Evolutionary conservation across 2,888 invertebrate genomes (phyloP).

Genomic region (Morinoia aosen): DNA sequence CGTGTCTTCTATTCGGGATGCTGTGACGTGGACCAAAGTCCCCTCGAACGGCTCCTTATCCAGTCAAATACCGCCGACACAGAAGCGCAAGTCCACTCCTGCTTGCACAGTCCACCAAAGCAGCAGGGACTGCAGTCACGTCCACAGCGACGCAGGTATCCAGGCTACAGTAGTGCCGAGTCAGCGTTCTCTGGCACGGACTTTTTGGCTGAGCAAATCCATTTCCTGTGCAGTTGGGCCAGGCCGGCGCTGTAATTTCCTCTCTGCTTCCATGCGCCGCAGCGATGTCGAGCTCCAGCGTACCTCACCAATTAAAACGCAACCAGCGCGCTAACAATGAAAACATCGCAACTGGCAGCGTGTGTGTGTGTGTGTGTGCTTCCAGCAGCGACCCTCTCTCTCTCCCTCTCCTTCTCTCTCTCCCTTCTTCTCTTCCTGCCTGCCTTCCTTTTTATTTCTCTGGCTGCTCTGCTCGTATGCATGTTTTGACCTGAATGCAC

Average conservation of each 20-base stretch:
- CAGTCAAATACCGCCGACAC: background rate
- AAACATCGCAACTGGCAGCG: background rate
- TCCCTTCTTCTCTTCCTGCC: background rate
- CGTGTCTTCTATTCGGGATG: background rate
- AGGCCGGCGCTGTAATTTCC: slow-evolving; percentile 6
- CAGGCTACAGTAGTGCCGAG: background rate
- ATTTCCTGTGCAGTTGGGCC: slow-evolving; percentile 6
- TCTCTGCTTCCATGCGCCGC: background rate
- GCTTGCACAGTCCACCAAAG: too few species aligned
- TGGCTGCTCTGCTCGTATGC: too few species aligned
- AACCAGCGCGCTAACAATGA: background rate
- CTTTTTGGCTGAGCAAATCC: slow-evolving; percentile 17
- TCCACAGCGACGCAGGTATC: background rate
- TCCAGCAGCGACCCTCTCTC: background rate
- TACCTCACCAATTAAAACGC: slow-evolving; percentile 10
- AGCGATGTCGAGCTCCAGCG: background rate
- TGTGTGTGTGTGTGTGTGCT: background rate
- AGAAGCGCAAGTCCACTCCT: background rate
- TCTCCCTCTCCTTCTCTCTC: background rate
- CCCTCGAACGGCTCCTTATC: background rate
- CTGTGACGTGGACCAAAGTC: background rate
- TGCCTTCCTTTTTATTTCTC: background rate
- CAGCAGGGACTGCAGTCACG: background rate
- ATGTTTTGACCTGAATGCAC: too few species aligned
- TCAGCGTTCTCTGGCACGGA: slow-evolving; percentile 1